Evolutionary conservation across 2,113 vertebrate genomes (phyloP).

Genomic region (Cyanoliseus patagonus): DNA sequence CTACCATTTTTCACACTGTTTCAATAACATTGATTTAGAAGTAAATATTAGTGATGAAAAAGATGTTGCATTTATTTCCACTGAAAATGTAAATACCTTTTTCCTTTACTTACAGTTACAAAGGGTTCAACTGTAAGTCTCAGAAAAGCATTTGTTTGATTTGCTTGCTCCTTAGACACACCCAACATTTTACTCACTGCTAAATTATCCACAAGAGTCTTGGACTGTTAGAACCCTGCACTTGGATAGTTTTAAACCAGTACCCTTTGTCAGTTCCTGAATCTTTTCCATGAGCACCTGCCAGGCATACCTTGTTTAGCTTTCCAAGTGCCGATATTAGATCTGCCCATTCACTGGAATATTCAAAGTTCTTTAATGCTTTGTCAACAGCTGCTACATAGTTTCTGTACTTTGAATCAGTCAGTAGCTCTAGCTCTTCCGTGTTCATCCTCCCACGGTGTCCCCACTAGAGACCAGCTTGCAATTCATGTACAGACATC

Average conservation of each 20-base stretch:
- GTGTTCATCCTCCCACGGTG: conserved; percentile 94
- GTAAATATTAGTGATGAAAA: not conserved
- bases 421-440: conserved; percentile 95
- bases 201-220: not conserved
- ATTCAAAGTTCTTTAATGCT: conserved; percentile 98
- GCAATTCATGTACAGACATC: conserved; percentile 82
- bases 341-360: conserved; percentile 99
- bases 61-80: not conserved
- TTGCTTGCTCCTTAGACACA: not conserved
- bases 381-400: conserved; percentile 98
- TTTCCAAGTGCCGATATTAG: conserved; percentile 98
- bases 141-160: not conserved
- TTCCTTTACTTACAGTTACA: not conserved
- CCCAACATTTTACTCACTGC: not conserved
- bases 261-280: not conserved
- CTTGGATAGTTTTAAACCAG: not conserved
- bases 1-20: not conserved
- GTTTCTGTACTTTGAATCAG: conserved; percentile 98
- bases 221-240: not conserved
- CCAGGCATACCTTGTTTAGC: conserved; percentile 90
- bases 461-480: conserved; percentile 79
- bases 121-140: not conserved
- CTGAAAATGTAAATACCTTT: not conserved
- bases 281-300: not conserved
- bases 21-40: not conserved